A percentile compares a stretch with the other conserved stretches of the same genome.
Conservation (phyloP, 1,140 invertebrate genomes). For the Liolophura sinensis region DNA sequence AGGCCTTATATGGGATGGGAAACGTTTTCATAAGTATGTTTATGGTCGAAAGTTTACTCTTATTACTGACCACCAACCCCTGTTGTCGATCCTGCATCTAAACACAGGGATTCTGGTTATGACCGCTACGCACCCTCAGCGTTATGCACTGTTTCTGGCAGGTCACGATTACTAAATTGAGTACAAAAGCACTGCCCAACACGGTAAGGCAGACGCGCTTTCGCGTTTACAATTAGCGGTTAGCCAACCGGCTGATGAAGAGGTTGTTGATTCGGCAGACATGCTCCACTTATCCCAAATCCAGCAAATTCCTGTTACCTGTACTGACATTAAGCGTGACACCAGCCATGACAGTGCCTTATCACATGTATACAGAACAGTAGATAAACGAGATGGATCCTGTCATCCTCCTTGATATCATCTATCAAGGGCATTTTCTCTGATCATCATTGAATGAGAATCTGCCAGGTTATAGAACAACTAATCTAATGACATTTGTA, state of each 20-base stretch:
- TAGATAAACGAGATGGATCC: no score
- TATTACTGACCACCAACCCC: constrained; percentile 61
- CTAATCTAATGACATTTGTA: no score
- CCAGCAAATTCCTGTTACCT: constrained; percentile 25
- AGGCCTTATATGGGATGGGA: constrained; percentile 57
- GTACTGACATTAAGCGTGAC: constrained; percentile 22
- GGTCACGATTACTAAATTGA: constrained; percentile 50
- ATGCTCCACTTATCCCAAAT: constrained; percentile 29
- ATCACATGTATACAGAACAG: no score
- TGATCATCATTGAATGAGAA: no score
- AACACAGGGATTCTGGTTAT: constrained; percentile 28
- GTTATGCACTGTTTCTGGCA: constrained; percentile 50
- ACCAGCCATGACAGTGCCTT: constrained; percentile 5
- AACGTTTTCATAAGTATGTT: constrained; percentile 38
- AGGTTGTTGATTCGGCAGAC: constrained; percentile 25
- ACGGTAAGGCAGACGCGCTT: constrained; percentile 25
- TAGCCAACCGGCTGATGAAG: not conserved
- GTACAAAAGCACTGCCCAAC: constrained; percentile 51
- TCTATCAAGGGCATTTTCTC: no score
- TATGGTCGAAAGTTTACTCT: constrained; percentile 59
- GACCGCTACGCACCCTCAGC: constrained; percentile 41
- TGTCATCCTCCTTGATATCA: no score
- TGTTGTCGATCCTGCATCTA: constrained; percentile 37
- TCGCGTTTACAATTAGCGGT: constrained; percentile 6
- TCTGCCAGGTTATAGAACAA: no score